phyloP scores from a whole-genome alignment of 1,140 invertebrate species.

The Drosophila carrolli region DNA sequence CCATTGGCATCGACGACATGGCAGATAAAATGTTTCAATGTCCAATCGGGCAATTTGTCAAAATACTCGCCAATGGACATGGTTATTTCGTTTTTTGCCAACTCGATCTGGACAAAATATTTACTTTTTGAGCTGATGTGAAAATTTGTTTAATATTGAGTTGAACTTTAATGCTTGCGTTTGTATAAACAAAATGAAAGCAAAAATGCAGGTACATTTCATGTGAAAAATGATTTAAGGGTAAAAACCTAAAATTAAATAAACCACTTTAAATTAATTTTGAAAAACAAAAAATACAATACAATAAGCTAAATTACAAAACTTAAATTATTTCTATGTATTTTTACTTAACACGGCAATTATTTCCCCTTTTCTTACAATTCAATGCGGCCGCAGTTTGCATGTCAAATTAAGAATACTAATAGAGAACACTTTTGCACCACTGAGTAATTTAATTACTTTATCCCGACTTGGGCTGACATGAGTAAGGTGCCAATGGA shows the following conservation, averaged over 20 bases:
- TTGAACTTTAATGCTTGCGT: not conserved
- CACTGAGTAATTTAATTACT: conserved; percentile 37
- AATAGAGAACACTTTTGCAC: conserved; percentile 15
- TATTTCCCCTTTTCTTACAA: not conserved
- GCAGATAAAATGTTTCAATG: conserved; percentile 84
- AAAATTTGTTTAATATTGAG: conserved; percentile 22
- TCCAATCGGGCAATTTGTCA: conserved; percentile 84
- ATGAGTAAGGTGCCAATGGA: conserved; percentile 52
- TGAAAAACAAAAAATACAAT: not conserved
- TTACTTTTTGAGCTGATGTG: conserved; percentile 24
- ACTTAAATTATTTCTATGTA: not conserved
- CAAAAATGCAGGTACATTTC: not conserved
- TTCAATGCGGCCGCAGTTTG: not conserved
- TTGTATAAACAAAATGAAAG: not conserved
- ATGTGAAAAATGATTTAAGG: too few species aligned
- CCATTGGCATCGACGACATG: conserved; percentile 76
- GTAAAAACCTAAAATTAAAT: too few species aligned
- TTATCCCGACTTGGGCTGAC: conserved; percentile 35
- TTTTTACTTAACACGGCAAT: not conserved
- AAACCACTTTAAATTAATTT: too few species aligned
- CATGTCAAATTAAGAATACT: conserved; percentile 13
- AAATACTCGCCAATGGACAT: conserved; percentile 76
- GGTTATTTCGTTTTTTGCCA: conserved; percentile 45
- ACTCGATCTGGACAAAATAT: conserved; percentile 17
- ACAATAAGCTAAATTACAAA: not conserved